phyloP scores from a whole-genome alignment of 2,113 vertebrate genomes.

The Festucalex cinctus region DNA sequence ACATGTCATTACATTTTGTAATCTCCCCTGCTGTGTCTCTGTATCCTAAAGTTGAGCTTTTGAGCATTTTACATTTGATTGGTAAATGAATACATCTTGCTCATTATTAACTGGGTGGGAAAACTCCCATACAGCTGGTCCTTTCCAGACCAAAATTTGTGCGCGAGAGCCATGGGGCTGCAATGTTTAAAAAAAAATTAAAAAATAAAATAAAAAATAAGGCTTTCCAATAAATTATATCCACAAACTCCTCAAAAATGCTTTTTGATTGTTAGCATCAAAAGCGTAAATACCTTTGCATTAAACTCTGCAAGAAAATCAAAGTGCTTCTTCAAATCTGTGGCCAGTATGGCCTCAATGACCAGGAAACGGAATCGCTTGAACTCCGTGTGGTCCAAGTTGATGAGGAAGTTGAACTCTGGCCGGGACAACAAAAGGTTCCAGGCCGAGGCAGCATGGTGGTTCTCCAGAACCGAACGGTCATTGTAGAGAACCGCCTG shows the following conservation, averaged over 20 bases:
- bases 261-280: not conserved
- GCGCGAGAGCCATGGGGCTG: too few relatives aligned
- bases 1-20: not conserved
- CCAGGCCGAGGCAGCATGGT: conserved; percentile 96
- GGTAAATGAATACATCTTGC: too few relatives aligned
- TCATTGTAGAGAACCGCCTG: conserved; percentile 97
- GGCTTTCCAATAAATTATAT: not conserved
- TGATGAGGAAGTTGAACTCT: conserved; percentile 93
- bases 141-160: too few relatives aligned
- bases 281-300: conserved; percentile 81
- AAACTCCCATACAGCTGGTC: too few relatives aligned
- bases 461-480: conserved; percentile 95
- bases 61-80: too few relatives aligned
- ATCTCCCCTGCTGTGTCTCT: not conserved
- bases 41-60: not conserved
- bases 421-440: conserved; percentile 94
- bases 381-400: conserved; percentile 93
- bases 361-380: conserved; percentile 98
- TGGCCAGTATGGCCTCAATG: conserved; percentile 96
- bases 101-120: too few relatives aligned
- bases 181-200: too few relatives aligned
- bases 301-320: conserved; percentile 97
- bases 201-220: too few relatives aligned
- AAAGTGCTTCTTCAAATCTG: conserved; percentile 98
- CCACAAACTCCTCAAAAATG: not conserved